Evolutionary conservation across 2,113 vertebrate genomes (phyloP).

Genomic region (Cisticola juncidis): DNA sequence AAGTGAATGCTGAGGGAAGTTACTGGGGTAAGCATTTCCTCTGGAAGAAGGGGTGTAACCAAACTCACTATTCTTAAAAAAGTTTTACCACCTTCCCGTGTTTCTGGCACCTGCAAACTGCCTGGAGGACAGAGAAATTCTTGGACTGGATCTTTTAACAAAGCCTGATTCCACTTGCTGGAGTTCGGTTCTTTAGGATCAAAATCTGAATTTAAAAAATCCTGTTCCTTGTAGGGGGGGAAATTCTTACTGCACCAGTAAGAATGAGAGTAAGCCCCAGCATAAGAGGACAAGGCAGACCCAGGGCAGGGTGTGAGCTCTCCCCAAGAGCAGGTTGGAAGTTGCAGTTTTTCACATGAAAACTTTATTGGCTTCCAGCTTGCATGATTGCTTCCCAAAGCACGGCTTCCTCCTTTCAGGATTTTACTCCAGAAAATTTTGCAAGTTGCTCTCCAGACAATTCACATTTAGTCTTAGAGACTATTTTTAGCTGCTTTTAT

Average conservation of each 20-base stretch:
- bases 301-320: not conserved
- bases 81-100: not conserved
- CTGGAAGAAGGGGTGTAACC: not conserved
- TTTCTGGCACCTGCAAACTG: not conserved
- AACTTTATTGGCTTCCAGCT: not conserved
- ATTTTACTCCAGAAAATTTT: slow-evolving; percentile 15
- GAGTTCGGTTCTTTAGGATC: not conserved
- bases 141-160: not conserved
- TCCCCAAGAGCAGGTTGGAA: not conserved
- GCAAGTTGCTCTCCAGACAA: slow-evolving; percentile 10
- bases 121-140: not conserved
- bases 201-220: not conserved
- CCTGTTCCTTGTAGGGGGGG: not conserved
- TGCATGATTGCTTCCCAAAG: not conserved
- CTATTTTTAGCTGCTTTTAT: slow-evolving; percentile 40
- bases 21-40: not conserved
- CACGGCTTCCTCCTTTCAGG: not conserved
- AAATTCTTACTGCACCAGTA: not conserved
- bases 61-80: fast-evolving
- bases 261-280: not conserved
- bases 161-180: not conserved
- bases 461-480: not conserved
- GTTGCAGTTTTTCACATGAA: not conserved
- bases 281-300: not conserved
- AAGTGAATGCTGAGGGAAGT: not conserved